phyloP scores from a whole-genome alignment of 2,888 invertebrate genomes.

The Trissolcus brochymenae region DNA sequence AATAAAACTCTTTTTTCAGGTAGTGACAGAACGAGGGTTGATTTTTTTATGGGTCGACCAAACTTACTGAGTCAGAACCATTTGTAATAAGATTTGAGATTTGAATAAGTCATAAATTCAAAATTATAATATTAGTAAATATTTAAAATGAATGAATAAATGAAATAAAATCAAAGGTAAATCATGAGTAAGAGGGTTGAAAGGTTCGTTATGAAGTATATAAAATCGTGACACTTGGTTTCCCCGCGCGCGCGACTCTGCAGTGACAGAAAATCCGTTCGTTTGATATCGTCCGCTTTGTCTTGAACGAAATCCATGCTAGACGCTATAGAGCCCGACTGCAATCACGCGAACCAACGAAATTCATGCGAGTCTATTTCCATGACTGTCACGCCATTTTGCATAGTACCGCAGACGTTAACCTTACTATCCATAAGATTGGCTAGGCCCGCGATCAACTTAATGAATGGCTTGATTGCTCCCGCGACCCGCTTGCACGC shows the following conservation, averaged over 20 bases:
- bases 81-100: too few species aligned
- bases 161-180: constrained; percentile 3
- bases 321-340: constrained; percentile 62
- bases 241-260: constrained; percentile 39
- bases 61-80: too few species aligned
- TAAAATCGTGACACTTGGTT: constrained; percentile 37
- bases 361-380: constrained; percentile 72
- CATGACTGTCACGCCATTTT: constrained; percentile 72
- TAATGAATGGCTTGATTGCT: constrained; percentile 49
- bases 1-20: too few species aligned
- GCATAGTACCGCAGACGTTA: constrained; percentile 71
- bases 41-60: too few species aligned
- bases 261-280: constrained; percentile 47
- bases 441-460: constrained; percentile 22
- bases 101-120: too few species aligned
- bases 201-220: constrained; percentile 29
- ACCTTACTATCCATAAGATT: constrained; percentile 61
- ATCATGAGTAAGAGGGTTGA: constrained; percentile 22
- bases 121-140: too few species aligned
- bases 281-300: constrained; percentile 50
- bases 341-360: constrained; percentile 71
- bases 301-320: constrained; percentile 67
- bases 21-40: too few species aligned
- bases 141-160: not conserved
- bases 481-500: constrained; percentile 26